Evolutionary conservation across 2,797 vertebrate species (phyloP).

Genomic region (Rhynchonycteris naso): DNA sequence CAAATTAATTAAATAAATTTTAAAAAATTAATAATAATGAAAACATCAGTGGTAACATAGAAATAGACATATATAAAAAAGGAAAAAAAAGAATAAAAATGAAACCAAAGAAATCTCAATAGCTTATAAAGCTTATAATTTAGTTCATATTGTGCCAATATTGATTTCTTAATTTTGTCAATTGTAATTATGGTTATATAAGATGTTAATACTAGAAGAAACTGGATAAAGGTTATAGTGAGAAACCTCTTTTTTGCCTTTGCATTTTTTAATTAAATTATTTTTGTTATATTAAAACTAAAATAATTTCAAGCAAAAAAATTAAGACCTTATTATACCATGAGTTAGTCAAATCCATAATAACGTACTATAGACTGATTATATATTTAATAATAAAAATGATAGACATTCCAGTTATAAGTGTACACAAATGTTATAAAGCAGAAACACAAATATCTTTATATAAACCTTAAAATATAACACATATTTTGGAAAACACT

Average conservation of each 20-base stretch:
- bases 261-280: background rate
- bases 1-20: no score
- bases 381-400: background rate
- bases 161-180: slow-evolving; percentile 24
- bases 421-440: background rate
- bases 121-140: background rate
- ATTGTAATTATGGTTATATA: background rate
- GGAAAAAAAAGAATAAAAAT: background rate
- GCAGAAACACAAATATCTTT: background rate
- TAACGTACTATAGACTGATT: background rate
- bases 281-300: background rate
- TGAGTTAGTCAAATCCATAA: background rate
- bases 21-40: slow-evolving; percentile 10
- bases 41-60: background rate
- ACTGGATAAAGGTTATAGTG: background rate
- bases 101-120: background rate
- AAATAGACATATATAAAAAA: background rate
- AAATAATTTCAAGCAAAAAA: background rate
- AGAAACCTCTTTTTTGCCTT: background rate
- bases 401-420: background rate
- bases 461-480: background rate
- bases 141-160: background rate
- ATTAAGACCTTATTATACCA: background rate
- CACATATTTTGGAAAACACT: background rate
- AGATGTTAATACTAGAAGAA: background rate